Evolutionary conservation across 2,797 vertebrate genomes (phyloP).

Genomic region (Varecia variegata): DNA sequence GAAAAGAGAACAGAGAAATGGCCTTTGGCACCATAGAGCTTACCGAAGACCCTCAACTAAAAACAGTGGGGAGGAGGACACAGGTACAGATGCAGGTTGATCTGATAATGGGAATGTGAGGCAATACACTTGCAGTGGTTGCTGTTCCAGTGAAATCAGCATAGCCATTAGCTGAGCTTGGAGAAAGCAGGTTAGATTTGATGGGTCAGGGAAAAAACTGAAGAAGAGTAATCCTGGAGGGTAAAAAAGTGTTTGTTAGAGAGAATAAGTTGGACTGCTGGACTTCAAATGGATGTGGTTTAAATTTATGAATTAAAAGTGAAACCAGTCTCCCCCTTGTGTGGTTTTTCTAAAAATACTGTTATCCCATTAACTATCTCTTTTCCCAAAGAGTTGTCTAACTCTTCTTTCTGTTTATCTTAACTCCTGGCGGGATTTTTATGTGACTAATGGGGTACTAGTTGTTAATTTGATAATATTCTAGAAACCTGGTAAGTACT

Average conservation of each 20-base stretch:
- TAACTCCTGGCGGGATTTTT: conserved; percentile 12
- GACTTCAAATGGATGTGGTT: background rate
- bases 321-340: background rate
- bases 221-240: background rate
- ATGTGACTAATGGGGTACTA: background rate
- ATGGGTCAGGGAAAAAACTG: background rate
- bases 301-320: background rate
- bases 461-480: conserved; percentile 12
- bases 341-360: background rate
- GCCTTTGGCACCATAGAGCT: background rate
- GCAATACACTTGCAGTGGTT: background rate
- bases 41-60: background rate
- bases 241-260: background rate
- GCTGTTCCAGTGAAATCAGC: background rate
- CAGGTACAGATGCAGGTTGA: background rate
- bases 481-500: conserved; percentile 67
- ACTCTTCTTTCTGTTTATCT: conserved; percentile 14
- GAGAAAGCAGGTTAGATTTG: background rate
- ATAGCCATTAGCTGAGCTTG: background rate
- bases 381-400: background rate
- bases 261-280: background rate
- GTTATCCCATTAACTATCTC: background rate
- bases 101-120: accelerated
- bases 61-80: background rate
- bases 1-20: background rate